Conservation (phyloP, 1,140 invertebrate genomes). For the Caenorhabditis inopinata region DNA sequence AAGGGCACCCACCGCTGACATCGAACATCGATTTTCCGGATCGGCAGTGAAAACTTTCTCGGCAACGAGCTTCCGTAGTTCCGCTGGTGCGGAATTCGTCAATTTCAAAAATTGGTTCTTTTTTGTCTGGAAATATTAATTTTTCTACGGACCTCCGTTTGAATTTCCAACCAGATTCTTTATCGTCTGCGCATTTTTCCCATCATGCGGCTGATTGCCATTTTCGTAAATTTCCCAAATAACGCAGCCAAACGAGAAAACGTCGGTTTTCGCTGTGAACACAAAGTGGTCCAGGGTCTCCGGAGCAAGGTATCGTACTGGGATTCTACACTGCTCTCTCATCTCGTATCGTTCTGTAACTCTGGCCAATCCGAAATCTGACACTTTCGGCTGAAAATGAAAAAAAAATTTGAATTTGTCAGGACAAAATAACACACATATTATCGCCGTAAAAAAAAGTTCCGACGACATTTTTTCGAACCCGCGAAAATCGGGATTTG, state of each 20-base stretch:
- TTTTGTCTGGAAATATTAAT: background rate
- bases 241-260: constrained; percentile 19
- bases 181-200: background rate
- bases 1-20: background rate
- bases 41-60: background rate
- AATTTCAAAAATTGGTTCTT: constrained; percentile 8
- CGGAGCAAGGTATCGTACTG: background rate
- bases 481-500: too few relatives aligned
- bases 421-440: too few relatives aligned
- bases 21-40: background rate
- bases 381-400: constrained; percentile 27
- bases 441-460: too few relatives aligned
- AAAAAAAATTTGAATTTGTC: background rate
- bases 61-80: background rate
- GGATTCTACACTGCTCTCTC: constrained; percentile 1
- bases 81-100: background rate
- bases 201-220: background rate
- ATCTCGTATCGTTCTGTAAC: constrained; percentile 10
- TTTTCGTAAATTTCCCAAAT: constrained; percentile 24
- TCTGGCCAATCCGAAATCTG: constrained; percentile 41
- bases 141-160: too few relatives aligned
- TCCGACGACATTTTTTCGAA: too few relatives aligned
- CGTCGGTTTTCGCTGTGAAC: constrained; percentile 19
- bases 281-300: background rate
- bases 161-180: background rate